A percentile compares a stretch with the other conserved stretches of the same genome.
Conservation (phyloP, 1,140 invertebrate genomes). For the Heliothis virescens region DNA sequence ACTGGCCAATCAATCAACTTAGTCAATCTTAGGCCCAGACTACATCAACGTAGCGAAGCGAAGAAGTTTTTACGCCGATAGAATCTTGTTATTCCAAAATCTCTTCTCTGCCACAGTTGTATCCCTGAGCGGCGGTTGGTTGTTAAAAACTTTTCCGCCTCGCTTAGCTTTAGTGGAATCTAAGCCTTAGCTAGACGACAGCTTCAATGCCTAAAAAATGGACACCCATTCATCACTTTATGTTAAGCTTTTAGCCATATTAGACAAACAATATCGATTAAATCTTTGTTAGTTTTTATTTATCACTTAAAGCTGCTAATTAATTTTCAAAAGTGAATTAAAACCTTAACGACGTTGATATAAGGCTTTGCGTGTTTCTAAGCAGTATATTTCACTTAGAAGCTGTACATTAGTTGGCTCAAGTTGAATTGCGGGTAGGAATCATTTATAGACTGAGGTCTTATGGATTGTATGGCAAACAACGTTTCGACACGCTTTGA, state of each 20-base stretch:
- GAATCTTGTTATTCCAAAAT: no score
- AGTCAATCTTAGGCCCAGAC: no score
- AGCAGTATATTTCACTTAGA: slow-evolving; percentile 39
- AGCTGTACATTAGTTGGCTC: slow-evolving; percentile 13
- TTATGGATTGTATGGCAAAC: slow-evolving; percentile 5
- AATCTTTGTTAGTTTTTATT: slow-evolving; percentile 19
- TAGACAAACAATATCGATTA: background rate
- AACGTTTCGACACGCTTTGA: slow-evolving; percentile 11
- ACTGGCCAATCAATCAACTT: no score
- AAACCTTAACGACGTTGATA: slow-evolving; percentile 36
- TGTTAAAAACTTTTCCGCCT: no score
- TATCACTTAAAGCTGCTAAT: slow-evolving; percentile 25
- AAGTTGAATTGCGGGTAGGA: background rate
- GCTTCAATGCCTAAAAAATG: no score
- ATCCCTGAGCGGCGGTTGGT: no score
- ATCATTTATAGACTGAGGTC: slow-evolving; percentile 29
- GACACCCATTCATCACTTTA: background rate
- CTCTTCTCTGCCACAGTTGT: no score
- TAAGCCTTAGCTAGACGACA: no score
- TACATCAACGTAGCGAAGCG: no score
- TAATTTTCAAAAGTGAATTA: slow-evolving; percentile 41
- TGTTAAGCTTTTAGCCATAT: background rate
- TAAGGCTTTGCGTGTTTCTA: slow-evolving; percentile 29
- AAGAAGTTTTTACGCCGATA: no score
- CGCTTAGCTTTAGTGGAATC: no score